Evolutionary conservation across 1,140 invertebrate species (phyloP), one percentile per base, ranked within the genome.

Genomic region (Luehdorfia chinensis): DNA sequence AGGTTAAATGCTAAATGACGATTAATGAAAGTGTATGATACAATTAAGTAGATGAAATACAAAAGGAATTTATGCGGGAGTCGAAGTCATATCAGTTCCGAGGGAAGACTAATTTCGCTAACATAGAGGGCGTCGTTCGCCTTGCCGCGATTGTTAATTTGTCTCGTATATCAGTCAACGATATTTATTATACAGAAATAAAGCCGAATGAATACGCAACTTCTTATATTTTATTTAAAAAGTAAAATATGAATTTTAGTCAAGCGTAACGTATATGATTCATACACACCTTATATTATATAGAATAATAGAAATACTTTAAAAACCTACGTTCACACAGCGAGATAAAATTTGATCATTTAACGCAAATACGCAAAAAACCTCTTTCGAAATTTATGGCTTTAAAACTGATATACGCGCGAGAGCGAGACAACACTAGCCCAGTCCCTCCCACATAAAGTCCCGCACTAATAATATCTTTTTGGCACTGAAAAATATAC

Each of bases 401-500:
- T n/a, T 12, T 13, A 13, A 4, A 31, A 13, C 11, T 11, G 12
- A 31, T 31, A 31, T 12, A 13, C 8, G 11, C 11, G 8, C 8
- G 9, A 27, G 25, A 27, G 8, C 25, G 25, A 8, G 8, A 27
- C 3, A 27, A 27, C 25, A 9, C 4, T 8, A 27, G 1, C 4
- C 11, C 1, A 8, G 27, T 19, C 34, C 21, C 13, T 25, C 21
- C 48, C 32, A 6, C 5, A 12, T 6, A 27, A 21, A 32, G 25
- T 16, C 44, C 44, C 39, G 45, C 53, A 44, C n/a, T n/a, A n/a
- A 55, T 46, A 25, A 56, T 55, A 55, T 34, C 47, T 47, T 16
- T 62, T 62, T 62, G 59, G 59, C 59, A 62, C 59, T 58, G 51
- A 52, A 47, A 49, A 59, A 50, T 53, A 50, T 48, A 50, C 47